A percentile compares a stretch with the other conserved stretches of the same genome.
These are phyloP conservation scores for Hoplodrina blanda DNA, from an alignment of 2,888 invertebrate genomes.

Conservation along the genomic window DNA sequence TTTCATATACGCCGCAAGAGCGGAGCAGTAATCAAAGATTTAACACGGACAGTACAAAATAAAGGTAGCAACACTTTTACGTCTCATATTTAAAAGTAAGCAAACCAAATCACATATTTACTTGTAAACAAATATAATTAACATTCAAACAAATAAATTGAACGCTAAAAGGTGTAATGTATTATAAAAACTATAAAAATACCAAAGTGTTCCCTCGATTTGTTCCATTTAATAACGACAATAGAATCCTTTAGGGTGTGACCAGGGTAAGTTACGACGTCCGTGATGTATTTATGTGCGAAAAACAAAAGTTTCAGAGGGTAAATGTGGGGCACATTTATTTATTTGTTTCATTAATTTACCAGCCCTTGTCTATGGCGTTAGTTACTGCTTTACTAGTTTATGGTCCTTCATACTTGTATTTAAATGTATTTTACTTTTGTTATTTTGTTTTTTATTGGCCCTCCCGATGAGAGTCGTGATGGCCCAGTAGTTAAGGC, in stretches of 20 bases:
- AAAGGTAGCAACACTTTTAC: neutral
- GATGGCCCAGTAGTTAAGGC: no score
- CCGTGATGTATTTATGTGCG: slow-evolving; percentile 69
- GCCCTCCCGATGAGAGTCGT: no score
- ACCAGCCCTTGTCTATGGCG: slow-evolving; percentile 23
- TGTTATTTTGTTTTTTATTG: neutral
- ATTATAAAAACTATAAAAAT: slow-evolving; percentile 70
- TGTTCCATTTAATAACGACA: slow-evolving; percentile 76
- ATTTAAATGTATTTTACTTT: slow-evolving; percentile 3
- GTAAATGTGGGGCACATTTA: slow-evolving; percentile 46
- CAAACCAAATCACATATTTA: slow-evolving; percentile 13
- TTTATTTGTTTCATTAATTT: slow-evolving; percentile 65
- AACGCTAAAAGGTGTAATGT: slow-evolving; percentile 67
- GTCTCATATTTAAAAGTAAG: slow-evolving; percentile 4
- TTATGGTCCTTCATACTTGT: neutral
- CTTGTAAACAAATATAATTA: no score
- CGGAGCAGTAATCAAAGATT: no score
- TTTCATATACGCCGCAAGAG: no score
- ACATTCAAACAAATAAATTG: slow-evolving; percentile 60
- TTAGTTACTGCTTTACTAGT: slow-evolving; percentile 22
- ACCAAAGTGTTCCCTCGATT: slow-evolving; percentile 74
- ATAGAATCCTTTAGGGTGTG: slow-evolving; percentile 72
- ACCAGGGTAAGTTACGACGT: slow-evolving; percentile 64
- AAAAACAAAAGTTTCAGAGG: slow-evolving; percentile 64
- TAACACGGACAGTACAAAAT: no score